Evolutionary conservation across 1,140 invertebrate species (phyloP).

Genomic region (Tenebrio molitor): DNA sequence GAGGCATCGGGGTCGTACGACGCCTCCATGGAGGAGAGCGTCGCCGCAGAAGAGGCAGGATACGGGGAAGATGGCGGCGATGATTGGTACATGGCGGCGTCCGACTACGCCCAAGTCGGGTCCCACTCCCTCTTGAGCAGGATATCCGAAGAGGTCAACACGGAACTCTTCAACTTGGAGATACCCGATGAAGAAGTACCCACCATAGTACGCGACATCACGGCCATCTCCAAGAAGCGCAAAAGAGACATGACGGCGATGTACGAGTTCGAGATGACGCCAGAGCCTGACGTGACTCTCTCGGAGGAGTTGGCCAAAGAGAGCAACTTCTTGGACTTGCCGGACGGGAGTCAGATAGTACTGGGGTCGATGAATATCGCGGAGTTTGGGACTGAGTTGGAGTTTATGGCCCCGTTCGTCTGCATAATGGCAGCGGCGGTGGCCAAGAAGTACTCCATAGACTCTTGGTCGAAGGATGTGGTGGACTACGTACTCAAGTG

Average conservation of each 20-base stretch:
- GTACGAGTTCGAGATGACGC: constrained; percentile 32
- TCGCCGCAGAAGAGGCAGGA: constrained; percentile 61
- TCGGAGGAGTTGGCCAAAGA: constrained; percentile 68
- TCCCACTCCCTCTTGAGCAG: constrained; percentile 51
- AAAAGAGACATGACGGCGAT: not conserved
- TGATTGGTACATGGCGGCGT: constrained; percentile 50
- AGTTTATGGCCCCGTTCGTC: constrained; percentile 68
- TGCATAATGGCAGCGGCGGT: constrained; percentile 71
- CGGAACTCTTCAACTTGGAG: constrained; percentile 6
- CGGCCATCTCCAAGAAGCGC: not conserved
- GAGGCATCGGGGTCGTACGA: constrained; percentile 50
- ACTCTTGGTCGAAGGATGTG: constrained; percentile 68
- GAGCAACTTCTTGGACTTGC: constrained; percentile 68
- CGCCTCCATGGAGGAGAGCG: constrained; percentile 61
- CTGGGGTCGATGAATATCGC: constrained; percentile 65
- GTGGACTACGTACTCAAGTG: constrained; percentile 69
- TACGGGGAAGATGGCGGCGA: constrained; percentile 57
- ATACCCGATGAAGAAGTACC: constrained; percentile 21
- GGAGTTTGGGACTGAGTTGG: constrained; percentile 59
- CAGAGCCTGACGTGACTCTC: constrained; percentile 59
- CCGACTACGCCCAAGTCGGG: constrained; percentile 52
- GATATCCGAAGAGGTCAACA: constrained; percentile 50
- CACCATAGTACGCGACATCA: not conserved
- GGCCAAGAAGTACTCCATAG: constrained; percentile 69
- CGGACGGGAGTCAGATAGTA: constrained; percentile 69